phyloP scores from a whole-genome alignment of 1,140 invertebrate genomes.

The Armadillidium nasatum region DNA sequence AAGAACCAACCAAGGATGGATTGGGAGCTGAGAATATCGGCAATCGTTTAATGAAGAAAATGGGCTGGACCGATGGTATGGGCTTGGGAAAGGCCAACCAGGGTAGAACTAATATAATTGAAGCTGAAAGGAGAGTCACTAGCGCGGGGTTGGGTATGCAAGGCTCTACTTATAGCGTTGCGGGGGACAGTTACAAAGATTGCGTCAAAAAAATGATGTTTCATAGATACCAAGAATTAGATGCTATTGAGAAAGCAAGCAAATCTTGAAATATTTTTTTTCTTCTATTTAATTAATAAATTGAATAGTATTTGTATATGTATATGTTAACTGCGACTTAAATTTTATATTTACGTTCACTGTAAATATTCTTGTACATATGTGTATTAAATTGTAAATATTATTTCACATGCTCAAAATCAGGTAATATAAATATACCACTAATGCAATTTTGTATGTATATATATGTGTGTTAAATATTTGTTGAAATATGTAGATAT shows the following conservation, averaged over 20 bases:
- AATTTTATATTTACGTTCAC: neutral
- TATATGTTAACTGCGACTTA: neutral
- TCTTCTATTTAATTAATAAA: neutral
- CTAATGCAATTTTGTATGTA: too few relatives aligned
- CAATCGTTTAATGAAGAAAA: constrained; percentile 90
- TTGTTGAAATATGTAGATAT: too few relatives aligned
- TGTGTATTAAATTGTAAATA: too few relatives aligned
- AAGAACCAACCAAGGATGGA: constrained; percentile 57
- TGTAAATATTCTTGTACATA: neutral
- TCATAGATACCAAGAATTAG: constrained; percentile 70
- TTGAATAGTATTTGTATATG: neutral
- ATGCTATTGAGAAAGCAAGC: constrained; percentile 42
- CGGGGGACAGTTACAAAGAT: constrained; percentile 82
- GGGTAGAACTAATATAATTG: constrained; percentile 86
- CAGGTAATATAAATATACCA: too few relatives aligned
- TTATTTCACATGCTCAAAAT: too few relatives aligned
- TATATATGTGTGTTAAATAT: too few relatives aligned
- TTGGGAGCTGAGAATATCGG: constrained; percentile 84
- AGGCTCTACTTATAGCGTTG: constrained; percentile 65
- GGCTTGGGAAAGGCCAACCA: constrained; percentile 89
- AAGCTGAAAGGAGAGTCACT: constrained; percentile 61
- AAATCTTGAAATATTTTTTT: neutral
- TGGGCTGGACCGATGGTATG: constrained; percentile 96
- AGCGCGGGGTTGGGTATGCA: constrained; percentile 71
- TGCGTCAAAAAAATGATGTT: constrained; percentile 88